phyloP scores from a whole-genome alignment of 2,888 invertebrate species.

The Tuta absoluta region DNA sequence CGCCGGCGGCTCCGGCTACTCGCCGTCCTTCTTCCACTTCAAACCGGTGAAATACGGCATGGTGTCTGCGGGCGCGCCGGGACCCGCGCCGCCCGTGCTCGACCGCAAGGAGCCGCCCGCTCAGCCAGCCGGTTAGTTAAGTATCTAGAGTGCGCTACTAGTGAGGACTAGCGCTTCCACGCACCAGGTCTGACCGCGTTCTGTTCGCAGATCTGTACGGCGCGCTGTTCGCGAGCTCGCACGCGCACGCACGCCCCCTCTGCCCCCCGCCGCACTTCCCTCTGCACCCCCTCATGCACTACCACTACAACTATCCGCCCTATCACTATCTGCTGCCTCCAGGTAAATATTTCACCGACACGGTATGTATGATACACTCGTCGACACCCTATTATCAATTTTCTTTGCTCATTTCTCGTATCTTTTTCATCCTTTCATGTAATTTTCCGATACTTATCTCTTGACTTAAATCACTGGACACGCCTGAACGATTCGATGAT shows the following conservation, averaged over 20 bases:
- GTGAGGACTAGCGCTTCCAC: slow-evolving; percentile 73
- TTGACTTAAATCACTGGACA: not conserved
- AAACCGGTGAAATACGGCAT: slow-evolving; percentile 92
- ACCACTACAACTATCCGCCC: slow-evolving; percentile 74
- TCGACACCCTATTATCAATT: slow-evolving; percentile 5
- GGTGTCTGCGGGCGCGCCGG: slow-evolving; percentile 78
- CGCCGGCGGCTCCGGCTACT: slow-evolving; percentile 90
- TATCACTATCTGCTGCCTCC: slow-evolving; percentile 75
- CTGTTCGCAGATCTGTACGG: slow-evolving; percentile 76
- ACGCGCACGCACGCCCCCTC: slow-evolving; percentile 74
- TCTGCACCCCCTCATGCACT: slow-evolving; percentile 75
- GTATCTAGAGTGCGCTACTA: slow-evolving; percentile 76
- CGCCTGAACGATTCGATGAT: slow-evolving; percentile 5
- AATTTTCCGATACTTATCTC: slow-evolving; percentile 10
- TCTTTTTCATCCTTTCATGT: not conserved
- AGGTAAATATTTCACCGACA: slow-evolving; percentile 62
- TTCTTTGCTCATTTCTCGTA: slow-evolving; percentile 2
- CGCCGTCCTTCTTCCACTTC: slow-evolving; percentile 96
- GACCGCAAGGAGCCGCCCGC: slow-evolving; percentile 80
- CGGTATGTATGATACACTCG: slow-evolving; percentile 22
- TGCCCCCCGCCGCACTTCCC: slow-evolving; percentile 78
- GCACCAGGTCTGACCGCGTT: slow-evolving; percentile 63
- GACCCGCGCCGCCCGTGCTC: slow-evolving; percentile 64
- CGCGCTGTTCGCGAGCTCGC: slow-evolving; percentile 71
- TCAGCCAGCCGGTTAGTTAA: slow-evolving; percentile 82